phyloP scores from a whole-genome alignment of 2,888 invertebrate species.

The Venustoraphidia nigricollis region DNA sequence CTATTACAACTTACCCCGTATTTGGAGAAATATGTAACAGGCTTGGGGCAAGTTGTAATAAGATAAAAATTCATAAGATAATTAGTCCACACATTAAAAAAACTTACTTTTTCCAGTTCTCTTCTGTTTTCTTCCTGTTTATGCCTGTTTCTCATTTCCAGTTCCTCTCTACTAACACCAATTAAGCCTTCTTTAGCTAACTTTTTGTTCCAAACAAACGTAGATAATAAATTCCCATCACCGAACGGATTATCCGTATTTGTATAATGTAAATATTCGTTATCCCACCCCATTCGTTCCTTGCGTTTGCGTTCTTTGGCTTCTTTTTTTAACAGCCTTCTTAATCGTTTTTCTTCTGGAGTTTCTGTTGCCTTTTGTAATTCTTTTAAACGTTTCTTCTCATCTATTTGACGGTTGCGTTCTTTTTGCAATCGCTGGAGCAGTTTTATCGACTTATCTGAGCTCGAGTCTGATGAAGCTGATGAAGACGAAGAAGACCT shows the following conservation, averaged over 20 bases:
- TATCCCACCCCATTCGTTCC: slow-evolving; percentile 94
- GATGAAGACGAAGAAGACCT: slow-evolving; percentile 16
- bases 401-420: slow-evolving; percentile 44
- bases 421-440: slow-evolving; percentile 60
- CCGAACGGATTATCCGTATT: slow-evolving; percentile 98
- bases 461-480: slow-evolving; percentile 20
- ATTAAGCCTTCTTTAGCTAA: slow-evolving; percentile 82
- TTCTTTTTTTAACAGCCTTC: slow-evolving; percentile 81
- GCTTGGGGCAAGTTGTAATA: too few relatives aligned
- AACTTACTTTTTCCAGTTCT: slow-evolving; percentile 71
- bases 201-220: slow-evolving; percentile 96
- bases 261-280: slow-evolving; percentile 91
- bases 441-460: slow-evolving; percentile 44
- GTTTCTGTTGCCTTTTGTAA: slow-evolving; percentile 79
- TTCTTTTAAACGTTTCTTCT: slow-evolving; percentile 54
- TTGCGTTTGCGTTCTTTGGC: slow-evolving; percentile 76
- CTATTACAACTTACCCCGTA: too few relatives aligned
- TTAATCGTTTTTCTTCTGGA: slow-evolving; percentile 75
- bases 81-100: background rate
- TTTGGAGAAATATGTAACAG: too few relatives aligned
- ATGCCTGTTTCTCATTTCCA: slow-evolving; percentile 66
- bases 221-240: slow-evolving; percentile 84
- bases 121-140: slow-evolving; percentile 84
- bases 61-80: too few relatives aligned
- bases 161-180: slow-evolving; percentile 57